Evolutionary conservation across 2,797 vertebrate genomes (phyloP), one percentile per base, ranked within the genome.

Genomic region (Phrynocephalus forsythii): DNA sequence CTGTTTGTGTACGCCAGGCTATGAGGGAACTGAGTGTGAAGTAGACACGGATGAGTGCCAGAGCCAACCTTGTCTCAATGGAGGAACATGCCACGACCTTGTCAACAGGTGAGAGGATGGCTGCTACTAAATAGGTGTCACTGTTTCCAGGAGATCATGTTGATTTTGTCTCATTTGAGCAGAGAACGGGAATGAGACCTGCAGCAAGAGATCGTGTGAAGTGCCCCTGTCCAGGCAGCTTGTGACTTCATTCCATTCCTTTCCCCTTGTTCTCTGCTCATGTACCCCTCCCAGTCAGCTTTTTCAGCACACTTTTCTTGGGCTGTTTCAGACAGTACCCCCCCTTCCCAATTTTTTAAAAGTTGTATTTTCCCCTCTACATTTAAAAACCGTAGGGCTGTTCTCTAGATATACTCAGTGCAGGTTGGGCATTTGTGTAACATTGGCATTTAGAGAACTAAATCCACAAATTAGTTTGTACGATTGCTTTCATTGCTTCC

Each of bases 21-120:
- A 97, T 79, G 94, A 92, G 95, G 99, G 98, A 18, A 9, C 95
- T 81, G 97, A 97, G 89, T 99, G 99, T 2, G 97, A 98, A 94
- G 92, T 96, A 86, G 98, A 99, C 91, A 95, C 98, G 5, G 94
- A 99, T 28, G 99, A 99, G 90, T 99, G 99, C 60, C 97, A 96
- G 85, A 97, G 93, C 87, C 95, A 94, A 8, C 98, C 98, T 0
- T 99, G 99, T 86, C 96, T 96, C 86, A 97, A 98, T 13, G 97
- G 97, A 0, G 98, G 97, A 81, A 95, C 92, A 0, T 99, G 98
- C 88, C 93, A 95, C 0, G 98, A 99, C 89, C 93, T 97, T 83
- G 87, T 98, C 86, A 97, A 98, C 95, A 96, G 98, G 98, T 99
- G 95, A 95, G 95, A 82, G 80, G 68, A 22, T 1, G 16, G 5